phyloP scores from a whole-genome alignment of 2,797 vertebrate species.

The Synanceia verrucosa region DNA sequence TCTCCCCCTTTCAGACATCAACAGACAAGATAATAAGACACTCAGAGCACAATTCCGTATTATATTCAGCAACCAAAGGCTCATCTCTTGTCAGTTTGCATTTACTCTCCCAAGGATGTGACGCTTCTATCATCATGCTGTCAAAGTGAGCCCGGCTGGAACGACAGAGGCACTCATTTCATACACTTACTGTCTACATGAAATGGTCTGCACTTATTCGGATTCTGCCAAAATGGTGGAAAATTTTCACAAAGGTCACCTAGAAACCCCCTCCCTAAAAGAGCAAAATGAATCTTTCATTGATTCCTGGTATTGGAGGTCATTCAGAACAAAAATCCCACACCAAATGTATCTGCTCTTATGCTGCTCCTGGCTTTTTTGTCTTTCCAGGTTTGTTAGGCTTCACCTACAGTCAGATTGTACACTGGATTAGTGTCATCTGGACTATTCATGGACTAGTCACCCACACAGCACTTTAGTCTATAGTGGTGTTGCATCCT shows the following conservation, averaged over 20 bases:
- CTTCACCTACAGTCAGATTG: slow-evolving; percentile 6
- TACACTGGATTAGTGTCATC: neutral
- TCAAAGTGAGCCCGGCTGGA: slow-evolving; percentile 96
- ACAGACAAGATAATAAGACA: slow-evolving; percentile 99
- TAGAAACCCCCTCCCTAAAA: slow-evolving; percentile 73
- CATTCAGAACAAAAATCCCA: slow-evolving; percentile 87
- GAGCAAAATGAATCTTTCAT: slow-evolving; percentile 76
- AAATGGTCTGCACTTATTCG: slow-evolving; percentile 96
- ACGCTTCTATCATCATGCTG: slow-evolving; percentile 99
- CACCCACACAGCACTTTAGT: neutral
- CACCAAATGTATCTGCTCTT: slow-evolving; percentile 75
- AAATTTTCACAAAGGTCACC: slow-evolving; percentile 98
- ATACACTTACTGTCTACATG: slow-evolving; percentile 98
- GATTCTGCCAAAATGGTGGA: slow-evolving; percentile 95
- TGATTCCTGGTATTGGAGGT: slow-evolving; percentile 91
- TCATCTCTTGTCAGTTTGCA: slow-evolving; percentile 99
- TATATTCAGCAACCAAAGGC: slow-evolving; percentile 99
- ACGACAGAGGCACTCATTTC: slow-evolving; percentile 97
- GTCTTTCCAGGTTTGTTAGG: slow-evolving; percentile 22
- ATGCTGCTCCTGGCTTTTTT: slow-evolving; percentile 63
- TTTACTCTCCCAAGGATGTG: slow-evolving; percentile 98
- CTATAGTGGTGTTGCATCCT: neutral
- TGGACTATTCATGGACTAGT: neutral
- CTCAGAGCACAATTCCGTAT: slow-evolving; percentile 99
- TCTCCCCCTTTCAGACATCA: slow-evolving; percentile 97